Evolutionary conservation across 2,888 invertebrate genomes (phyloP), one percentile per base, ranked within the genome.

Genomic region (Drosophila meridiana): DNA sequence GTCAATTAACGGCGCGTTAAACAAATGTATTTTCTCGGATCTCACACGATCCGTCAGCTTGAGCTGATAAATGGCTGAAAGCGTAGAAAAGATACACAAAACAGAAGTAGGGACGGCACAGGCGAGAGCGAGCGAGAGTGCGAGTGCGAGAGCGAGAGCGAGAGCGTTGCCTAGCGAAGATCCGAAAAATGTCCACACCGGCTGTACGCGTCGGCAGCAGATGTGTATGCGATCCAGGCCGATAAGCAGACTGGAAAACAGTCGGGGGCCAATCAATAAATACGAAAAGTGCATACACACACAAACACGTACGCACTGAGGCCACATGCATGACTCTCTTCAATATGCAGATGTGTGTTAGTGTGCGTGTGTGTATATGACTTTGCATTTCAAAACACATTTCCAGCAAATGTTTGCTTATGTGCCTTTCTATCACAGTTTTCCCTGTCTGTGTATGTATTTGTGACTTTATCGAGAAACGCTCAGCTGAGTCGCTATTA

Each of bases 1-100:
- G 69, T 86, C 77, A 85, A 85, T 85, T 88, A 85, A 83, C 88
- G 67, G 64, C 61, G 80, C 75, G 88, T 87, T 88, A 88, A 83
- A 71, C 64, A 69, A 83, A 80, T 74, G 70, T 80, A 55, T 72
- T 55, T 5, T 34, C 52, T 34, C 55, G 61, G 38, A 58, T 73
- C 72, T 79, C 81, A 74, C 72, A 72, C 87, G 79, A 81, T 83
- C 74, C 79, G 84, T 76, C 83, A 75, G 70, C 56, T 45, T 26
- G 53, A 43, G 48, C 79, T 82, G 80, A 82, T 80, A 78, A 79
- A 80, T 82, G 66, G 48, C 48, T 32, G 45, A 59, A 61, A 61
- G 50, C 47, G 62, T 62, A 56, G 40, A 47, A 36, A 60, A 74
- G 56, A 67, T 47, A 64, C 47, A 50, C n/a, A 43, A 28, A 6